phyloP scores from a whole-genome alignment of 2,797 vertebrate genomes.

The Danio tinwini region DNA sequence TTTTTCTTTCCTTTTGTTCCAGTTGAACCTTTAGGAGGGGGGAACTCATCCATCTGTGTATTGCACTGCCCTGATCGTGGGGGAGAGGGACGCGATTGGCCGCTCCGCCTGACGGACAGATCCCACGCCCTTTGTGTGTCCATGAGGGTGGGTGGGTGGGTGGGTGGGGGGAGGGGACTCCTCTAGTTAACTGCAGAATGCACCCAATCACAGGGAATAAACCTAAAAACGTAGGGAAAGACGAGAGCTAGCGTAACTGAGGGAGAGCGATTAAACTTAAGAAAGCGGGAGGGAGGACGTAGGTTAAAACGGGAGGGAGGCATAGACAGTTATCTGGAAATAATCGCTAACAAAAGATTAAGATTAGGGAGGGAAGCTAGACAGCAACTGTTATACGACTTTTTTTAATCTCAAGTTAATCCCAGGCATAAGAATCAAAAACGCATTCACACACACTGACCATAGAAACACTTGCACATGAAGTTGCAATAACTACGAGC shows the following conservation, averaged over 20 bases:
- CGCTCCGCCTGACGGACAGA: conserved; percentile 83
- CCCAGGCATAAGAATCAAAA: conserved; percentile 46
- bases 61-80: conserved; percentile 90
- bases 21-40: conserved; percentile 87
- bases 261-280: conserved; percentile 38
- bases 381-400: conserved; percentile 42
- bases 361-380: conserved; percentile 63
- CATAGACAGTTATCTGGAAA: conserved; percentile 58
- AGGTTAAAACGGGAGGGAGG: conserved; percentile 52
- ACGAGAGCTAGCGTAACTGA: conserved; percentile 69
- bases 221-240: conserved; percentile 53
- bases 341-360: conserved; percentile 64
- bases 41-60: conserved; percentile 90
- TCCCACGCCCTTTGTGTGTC: conserved; percentile 85
- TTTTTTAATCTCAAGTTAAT: conserved; percentile 50
- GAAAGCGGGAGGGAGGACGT: conserved; percentile 53
- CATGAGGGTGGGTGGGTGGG: conserved; percentile 82
- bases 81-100: conserved; percentile 83
- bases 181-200: conserved; percentile 85
- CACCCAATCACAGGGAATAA: conserved; percentile 77
- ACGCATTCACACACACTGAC: conserved; percentile 43
- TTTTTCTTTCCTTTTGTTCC: conserved; percentile 18
- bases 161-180: conserved; percentile 79
- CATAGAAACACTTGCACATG: conserved; percentile 48
- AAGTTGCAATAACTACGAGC: conserved; percentile 71